A percentile compares a stretch with the other conserved stretches of the same genome.
Evolutionary conservation across 2,888 invertebrate species (phyloP).

Genomic region (Drosophila nr. perissopoda): DNA sequence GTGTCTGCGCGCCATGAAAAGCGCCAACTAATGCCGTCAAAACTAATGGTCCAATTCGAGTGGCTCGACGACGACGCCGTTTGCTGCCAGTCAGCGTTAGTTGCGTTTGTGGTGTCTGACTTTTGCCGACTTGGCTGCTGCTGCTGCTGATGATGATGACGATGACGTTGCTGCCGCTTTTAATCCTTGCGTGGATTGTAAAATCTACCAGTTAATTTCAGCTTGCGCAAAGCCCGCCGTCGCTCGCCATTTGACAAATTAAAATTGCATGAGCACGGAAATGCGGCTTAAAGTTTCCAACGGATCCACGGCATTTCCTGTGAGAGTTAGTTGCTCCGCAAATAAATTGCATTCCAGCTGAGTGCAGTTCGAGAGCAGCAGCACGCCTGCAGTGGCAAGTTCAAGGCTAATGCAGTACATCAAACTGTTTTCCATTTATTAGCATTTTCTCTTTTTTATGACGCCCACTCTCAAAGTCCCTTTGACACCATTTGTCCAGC

Average conservation of each 20-base stretch:
- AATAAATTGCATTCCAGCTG: slow-evolving; percentile 60
- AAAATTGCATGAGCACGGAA: slow-evolving; percentile 79
- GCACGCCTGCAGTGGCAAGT: slow-evolving; percentile 42
- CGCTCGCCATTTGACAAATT: slow-evolving; percentile 72
- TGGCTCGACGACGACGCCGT: slow-evolving; percentile 63
- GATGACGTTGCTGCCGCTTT: slow-evolving; percentile 44
- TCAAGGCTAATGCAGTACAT: slow-evolving; percentile 59
- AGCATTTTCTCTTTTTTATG: slow-evolving; percentile 31
- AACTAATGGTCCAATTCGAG: slow-evolving; percentile 84
- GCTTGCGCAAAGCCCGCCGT: slow-evolving; percentile 30
- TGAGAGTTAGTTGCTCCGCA: slow-evolving; percentile 30
- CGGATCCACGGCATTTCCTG: slow-evolving; percentile 68
- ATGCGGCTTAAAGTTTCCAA: slow-evolving; percentile 74
- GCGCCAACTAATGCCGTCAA: slow-evolving; percentile 83
- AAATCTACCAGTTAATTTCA: slow-evolving; percentile 80
- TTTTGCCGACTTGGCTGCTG: slow-evolving; percentile 18
- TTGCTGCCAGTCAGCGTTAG: slow-evolving; percentile 16
- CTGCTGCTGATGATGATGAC: slow-evolving; percentile 31
- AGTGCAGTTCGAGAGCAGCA: neutral
- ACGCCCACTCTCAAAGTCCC: slow-evolving; percentile 14
- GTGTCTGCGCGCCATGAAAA: slow-evolving; percentile 61
- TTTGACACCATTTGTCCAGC: slow-evolving; percentile 54
- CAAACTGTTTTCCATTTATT: slow-evolving; percentile 40
- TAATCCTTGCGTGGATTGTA: slow-evolving; percentile 77
- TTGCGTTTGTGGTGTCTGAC: slow-evolving; percentile 21